A percentile compares a stretch with the other conserved stretches of the same genome.
These are phyloP conservation scores for Hafferia zeledoni DNA, from an alignment of 2,797 vertebrate genomes.

Conservation along the genomic window DNA sequence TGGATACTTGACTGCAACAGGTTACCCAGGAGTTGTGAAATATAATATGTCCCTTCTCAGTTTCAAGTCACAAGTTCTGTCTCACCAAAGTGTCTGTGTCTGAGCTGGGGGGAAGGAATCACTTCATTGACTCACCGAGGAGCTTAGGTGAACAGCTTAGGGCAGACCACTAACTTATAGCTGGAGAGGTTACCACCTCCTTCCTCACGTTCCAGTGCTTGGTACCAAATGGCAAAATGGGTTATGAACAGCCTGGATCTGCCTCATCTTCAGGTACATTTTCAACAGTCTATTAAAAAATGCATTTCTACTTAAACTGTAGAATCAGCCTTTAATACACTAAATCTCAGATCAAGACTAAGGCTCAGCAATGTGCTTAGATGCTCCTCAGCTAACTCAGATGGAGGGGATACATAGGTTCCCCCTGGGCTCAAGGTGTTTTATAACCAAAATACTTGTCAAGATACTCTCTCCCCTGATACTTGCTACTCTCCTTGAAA, in stretches of 20 bases:
- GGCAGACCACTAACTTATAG: neutral
- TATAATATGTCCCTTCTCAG: neutral
- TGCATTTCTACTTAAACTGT: neutral
- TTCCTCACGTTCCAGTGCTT: neutral
- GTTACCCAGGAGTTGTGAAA: neutral
- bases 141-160: neutral
- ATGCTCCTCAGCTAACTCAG: neutral
- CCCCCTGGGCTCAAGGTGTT: neutral
- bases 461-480: neutral
- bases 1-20: neutral
- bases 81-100: neutral
- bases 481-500: neutral
- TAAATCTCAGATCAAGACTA: neutral
- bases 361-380: fast-evolving
- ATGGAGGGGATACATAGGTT: neutral
- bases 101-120: neutral
- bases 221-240: neutral
- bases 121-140: neutral
- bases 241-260: neutral
- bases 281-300: neutral
- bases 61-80: neutral
- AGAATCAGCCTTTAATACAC: neutral
- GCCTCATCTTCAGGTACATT: neutral
- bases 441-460: neutral
- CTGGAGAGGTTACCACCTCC: neutral